These are phyloP conservation scores for Calyptommatus sinebrachiatus DNA, from an alignment of 2,113 vertebrate genomes.

Conservation along the genomic window DNA sequence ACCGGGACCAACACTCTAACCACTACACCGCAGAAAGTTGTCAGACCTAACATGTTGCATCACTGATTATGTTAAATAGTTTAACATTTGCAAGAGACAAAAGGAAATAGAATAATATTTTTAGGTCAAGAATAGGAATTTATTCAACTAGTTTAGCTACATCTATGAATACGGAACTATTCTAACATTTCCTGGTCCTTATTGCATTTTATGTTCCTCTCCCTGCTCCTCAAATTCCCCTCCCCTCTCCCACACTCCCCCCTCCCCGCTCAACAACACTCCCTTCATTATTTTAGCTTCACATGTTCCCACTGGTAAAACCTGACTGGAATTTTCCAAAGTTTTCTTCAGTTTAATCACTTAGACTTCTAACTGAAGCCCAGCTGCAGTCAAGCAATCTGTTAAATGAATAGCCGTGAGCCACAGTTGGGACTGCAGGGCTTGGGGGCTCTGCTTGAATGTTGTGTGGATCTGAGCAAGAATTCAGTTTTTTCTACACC, in stretches of 20 bases:
- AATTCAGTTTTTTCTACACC: not conserved
- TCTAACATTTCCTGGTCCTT: not conserved
- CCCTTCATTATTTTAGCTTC: slow-evolving; percentile 42
- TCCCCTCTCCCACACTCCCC: too few relatives aligned
- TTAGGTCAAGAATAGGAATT: not conserved
- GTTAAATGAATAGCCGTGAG: slow-evolving; percentile 47
- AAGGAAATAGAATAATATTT: not conserved
- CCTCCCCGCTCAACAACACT: not conserved
- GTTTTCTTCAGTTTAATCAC: slow-evolving; percentile 49
- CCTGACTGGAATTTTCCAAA: slow-evolving; percentile 60
- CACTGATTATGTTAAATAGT: not conserved
- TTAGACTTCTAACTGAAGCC: slow-evolving; percentile 50
- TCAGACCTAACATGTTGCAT: not conserved
- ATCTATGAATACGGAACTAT: not conserved
- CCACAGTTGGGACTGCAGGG: slow-evolving; percentile 33
- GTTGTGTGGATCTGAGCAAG: slow-evolving; percentile 44
- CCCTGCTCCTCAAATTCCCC: not conserved
- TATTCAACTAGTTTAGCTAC: not conserved
- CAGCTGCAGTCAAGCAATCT: slow-evolving; percentile 41
- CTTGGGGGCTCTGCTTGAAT: not conserved
- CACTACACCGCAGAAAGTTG: not conserved
- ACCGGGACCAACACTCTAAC: too few relatives aligned
- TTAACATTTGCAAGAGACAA: not conserved
- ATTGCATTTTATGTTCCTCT: not conserved
- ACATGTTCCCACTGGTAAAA: slow-evolving; percentile 42